Conservation (phyloP, 1,140 invertebrate species). For the Carcinoscorpius rotundicauda region DNA sequence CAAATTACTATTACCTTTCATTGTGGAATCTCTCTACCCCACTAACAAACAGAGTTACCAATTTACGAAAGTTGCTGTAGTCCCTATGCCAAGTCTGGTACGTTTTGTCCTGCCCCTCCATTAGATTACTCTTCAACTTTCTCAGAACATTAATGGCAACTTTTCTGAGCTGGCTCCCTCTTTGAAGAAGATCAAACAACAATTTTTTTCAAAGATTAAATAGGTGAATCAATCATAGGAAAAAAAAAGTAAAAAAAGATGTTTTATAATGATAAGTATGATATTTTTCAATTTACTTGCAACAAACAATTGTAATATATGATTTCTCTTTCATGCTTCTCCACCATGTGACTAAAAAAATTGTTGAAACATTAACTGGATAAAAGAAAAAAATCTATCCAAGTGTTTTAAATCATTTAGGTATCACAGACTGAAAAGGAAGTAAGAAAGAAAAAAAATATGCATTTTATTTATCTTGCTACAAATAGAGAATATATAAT, state of each 20-base stretch:
- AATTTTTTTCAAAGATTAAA: background rate
- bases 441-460: too few relatives aligned
- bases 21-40: slow-evolving; percentile 8
- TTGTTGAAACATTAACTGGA: too few relatives aligned
- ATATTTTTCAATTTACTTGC: too few relatives aligned
- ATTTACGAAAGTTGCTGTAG: slow-evolving; percentile 10
- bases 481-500: too few relatives aligned
- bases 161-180: slow-evolving; percentile 6
- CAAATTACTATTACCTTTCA: slow-evolving; percentile 5
- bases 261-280: background rate
- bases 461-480: too few relatives aligned
- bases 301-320: too few relatives aligned
- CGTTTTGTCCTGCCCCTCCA: slow-evolving; percentile 1
- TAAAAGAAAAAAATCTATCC: too few relatives aligned
- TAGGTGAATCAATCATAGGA: background rate
- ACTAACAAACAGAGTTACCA: slow-evolving; percentile 11
- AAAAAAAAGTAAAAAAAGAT: slow-evolving; percentile 1
- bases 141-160: slow-evolving; percentile 6
- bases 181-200: background rate
- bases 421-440: too few relatives aligned
- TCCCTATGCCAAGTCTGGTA: slow-evolving; percentile 12
- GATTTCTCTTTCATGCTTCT: too few relatives aligned
- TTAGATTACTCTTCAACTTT: slow-evolving; percentile 1
- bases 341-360: too few relatives aligned
- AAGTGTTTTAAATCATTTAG: too few relatives aligned